Conservation (phyloP, 2,113 vertebrate species). For the Anseranas semipalmata region DNA sequence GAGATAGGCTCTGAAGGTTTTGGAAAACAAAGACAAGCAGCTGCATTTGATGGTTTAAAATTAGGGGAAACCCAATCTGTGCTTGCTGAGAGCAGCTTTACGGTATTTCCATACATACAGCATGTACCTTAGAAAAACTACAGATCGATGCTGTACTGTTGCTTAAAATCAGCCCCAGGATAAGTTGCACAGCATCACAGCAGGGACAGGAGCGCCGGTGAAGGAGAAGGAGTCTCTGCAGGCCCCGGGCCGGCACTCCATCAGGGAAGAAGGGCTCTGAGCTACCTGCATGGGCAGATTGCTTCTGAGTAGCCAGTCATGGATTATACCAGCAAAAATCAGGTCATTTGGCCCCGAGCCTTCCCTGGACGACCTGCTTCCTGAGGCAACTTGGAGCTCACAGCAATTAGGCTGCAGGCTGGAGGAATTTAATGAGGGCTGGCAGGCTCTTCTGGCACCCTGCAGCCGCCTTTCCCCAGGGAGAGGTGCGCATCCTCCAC, state of each 20-base stretch:
- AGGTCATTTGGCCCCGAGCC: background rate
- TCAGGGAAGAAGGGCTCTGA: background rate
- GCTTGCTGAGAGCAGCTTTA: background rate
- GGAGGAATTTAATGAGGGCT: background rate
- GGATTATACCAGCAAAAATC: background rate
- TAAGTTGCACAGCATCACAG: background rate
- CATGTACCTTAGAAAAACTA: background rate
- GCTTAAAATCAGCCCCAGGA: background rate
- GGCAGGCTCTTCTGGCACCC: background rate
- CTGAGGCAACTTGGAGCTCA: background rate
- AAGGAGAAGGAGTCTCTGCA: background rate
- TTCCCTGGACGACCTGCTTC: background rate
- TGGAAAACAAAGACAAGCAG: background rate
- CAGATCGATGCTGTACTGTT: background rate
- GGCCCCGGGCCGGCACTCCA: background rate
- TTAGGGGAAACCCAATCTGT: background rate
- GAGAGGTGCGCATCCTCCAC: background rate
- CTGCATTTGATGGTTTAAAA: background rate
- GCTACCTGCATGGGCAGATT: background rate
- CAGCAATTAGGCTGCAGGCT: background rate
- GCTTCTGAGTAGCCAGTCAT: background rate
- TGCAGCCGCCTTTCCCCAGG: background rate
- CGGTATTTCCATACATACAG: background rate
- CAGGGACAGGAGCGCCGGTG: background rate
- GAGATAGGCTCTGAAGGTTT: background rate